Conservation (phyloP, 1,140 invertebrate species). For the Pogonomyrmex californicus region DNA sequence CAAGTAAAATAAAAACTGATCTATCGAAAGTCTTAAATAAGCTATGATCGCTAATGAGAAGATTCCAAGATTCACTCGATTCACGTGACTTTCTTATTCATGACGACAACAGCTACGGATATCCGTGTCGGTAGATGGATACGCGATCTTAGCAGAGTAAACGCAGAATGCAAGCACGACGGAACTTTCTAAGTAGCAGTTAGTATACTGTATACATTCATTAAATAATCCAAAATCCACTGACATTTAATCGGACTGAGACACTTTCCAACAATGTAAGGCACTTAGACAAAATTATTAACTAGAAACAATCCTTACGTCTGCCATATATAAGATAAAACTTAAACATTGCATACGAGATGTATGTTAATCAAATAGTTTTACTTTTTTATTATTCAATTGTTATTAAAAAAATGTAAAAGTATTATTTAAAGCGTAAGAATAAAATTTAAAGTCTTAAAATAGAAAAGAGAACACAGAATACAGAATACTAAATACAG, state of each 20-base stretch:
- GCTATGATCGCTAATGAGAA: background rate
- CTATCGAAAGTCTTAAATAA: conserved; percentile 12
- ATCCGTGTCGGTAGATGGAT: conserved; percentile 34
- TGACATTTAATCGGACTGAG: background rate
- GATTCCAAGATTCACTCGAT: background rate
- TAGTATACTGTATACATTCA: conserved; percentile 51
- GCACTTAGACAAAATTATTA: conserved; percentile 15
- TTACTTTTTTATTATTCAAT: background rate
- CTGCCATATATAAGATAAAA: background rate
- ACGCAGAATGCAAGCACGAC: conserved; percentile 46
- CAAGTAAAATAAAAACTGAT: background rate
- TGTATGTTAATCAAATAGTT: background rate
- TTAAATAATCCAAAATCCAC: conserved; percentile 61
- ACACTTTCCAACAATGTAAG: conserved; percentile 25
- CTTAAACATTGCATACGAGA: conserved; percentile 1
- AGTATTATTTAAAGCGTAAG: background rate
- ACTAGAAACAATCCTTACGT: background rate
- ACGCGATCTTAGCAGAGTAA: conserved; percentile 63
- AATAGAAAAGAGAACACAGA: too few species aligned
- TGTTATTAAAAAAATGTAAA: background rate
- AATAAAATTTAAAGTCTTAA: background rate
- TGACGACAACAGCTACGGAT: conserved; percentile 26
- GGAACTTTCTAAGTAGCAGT: conserved; percentile 60
- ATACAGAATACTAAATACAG: background rate
- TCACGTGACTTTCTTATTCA: conserved; percentile 48